Percentiles rank a stretch among this genome's conserved stretches.
Evolutionary conservation across 2,888 invertebrate species (phyloP).

Genomic region (Steromphala cineraria): DNA sequence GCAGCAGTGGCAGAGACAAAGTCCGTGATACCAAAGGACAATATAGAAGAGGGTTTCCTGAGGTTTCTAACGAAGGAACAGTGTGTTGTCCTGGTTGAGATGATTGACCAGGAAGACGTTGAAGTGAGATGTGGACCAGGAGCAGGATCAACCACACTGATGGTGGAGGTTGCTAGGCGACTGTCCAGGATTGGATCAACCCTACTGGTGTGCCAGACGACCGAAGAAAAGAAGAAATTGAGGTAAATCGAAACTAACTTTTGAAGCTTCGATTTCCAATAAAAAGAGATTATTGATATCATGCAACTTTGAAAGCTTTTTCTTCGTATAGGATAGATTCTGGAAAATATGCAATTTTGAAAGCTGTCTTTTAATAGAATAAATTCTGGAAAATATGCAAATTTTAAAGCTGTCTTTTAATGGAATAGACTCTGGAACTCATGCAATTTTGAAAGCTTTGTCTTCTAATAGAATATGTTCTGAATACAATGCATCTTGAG

Average conservation of each 20-base stretch:
- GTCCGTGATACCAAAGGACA: background rate
- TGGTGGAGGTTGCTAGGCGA: background rate
- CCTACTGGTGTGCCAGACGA: background rate
- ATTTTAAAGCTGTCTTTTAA: too few species aligned
- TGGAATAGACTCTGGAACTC: too few species aligned
- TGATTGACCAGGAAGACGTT: background rate
- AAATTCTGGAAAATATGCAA: too few species aligned
- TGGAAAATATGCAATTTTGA: too few species aligned
- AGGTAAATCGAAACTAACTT: background rate
- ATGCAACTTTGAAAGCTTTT: too few species aligned
- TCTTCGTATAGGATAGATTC: too few species aligned
- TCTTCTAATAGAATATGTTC: too few species aligned
- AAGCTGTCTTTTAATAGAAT: too few species aligned
- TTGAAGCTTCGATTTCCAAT: too few species aligned
- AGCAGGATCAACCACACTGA: background rate
- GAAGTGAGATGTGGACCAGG: background rate
- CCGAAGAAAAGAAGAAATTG: background rate
- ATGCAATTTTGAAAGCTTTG: too few species aligned
- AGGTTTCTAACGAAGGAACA: background rate
- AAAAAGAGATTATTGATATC: too few species aligned
- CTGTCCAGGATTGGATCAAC: background rate
- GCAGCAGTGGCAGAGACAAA: background rate
- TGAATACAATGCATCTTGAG: too few species aligned
- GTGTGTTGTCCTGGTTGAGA: background rate
- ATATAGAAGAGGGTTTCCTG: background rate